These are phyloP conservation scores for Brachionus rotundiformis DNA, from an alignment of 1,140 invertebrate species.

Conservation along the genomic window DNA sequence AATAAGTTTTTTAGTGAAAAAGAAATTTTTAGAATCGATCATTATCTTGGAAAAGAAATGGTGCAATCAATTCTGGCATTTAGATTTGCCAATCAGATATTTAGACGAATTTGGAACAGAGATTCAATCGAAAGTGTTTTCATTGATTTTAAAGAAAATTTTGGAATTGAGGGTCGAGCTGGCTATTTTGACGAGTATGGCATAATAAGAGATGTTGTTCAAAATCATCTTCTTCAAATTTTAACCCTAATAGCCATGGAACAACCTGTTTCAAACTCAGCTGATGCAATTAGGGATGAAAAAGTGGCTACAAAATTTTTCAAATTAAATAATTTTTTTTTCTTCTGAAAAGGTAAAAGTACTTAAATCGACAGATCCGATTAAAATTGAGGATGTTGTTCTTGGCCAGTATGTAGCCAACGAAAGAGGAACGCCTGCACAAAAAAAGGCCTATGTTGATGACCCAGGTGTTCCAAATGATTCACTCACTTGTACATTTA, in stretches of 20 bases:
- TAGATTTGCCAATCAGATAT: constrained; percentile 68
- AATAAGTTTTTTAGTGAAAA: constrained; percentile 86
- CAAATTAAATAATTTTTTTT: neutral
- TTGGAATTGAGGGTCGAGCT: constrained; percentile 96
- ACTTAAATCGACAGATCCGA: constrained; percentile 77
- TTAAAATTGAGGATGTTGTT: constrained; percentile 80
- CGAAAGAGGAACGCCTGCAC: constrained; percentile 76
- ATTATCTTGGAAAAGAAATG: constrained; percentile 99
- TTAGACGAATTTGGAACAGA: constrained; percentile 69
- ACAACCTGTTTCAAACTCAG: constrained; percentile 88
- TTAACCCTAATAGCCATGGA: constrained; percentile 97
- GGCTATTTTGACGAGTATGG: constrained; percentile 99
- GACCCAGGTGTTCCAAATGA: constrained; percentile 83
- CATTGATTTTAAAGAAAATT: constrained; percentile 97
- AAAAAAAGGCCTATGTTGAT: constrained; percentile 84
- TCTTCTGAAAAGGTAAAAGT: constrained; percentile 72
- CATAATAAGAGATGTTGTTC: constrained; percentile 91
- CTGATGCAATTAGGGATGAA: constrained; percentile 95
- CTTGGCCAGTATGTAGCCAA: constrained; percentile 97
- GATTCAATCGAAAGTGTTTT: constrained; percentile 91
- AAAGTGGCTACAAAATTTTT: constrained; percentile 68
- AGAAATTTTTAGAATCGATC: constrained; percentile 95
- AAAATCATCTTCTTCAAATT: constrained; percentile 97
- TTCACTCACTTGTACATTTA: constrained; percentile 94
- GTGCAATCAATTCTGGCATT: constrained; percentile 97